Conservation (phyloP, 2,888 invertebrate genomes). For the Parnassius glacialis region DNA sequence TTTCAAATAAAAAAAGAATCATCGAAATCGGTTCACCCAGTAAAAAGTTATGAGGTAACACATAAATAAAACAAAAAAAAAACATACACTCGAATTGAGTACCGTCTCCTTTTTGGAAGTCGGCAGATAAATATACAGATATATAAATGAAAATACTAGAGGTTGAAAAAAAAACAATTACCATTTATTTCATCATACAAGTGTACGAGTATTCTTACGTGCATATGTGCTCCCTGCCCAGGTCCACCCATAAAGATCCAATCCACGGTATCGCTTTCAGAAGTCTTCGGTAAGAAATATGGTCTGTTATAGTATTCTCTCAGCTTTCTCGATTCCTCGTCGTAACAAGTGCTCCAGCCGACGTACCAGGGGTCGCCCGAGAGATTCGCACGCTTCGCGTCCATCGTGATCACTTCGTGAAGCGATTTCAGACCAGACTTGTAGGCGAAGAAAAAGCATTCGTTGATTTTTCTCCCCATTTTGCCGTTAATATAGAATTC, state of each 20-base stretch:
- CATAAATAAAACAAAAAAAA: no score
- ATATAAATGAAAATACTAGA: no score
- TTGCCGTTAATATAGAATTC: constrained; percentile 84
- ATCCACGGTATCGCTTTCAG: constrained; percentile 94
- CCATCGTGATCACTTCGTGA: constrained; percentile 91
- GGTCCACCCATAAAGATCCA: constrained; percentile 99
- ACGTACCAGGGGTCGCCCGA: constrained; percentile 87
- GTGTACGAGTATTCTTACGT: constrained; percentile 81
- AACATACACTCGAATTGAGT: no score
- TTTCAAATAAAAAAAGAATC: no score
- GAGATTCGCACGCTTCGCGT: constrained; percentile 83
- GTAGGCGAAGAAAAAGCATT: constrained; percentile 97
- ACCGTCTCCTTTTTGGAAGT: no score
- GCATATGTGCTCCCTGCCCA: constrained; percentile 97
- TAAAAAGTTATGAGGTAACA: no score
- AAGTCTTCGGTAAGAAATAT: constrained; percentile 92
- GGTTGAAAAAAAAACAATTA: no score
- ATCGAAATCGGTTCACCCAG: no score
- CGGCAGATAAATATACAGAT: no score
- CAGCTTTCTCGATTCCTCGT: constrained; percentile 87
- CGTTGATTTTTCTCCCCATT: constrained; percentile 76
- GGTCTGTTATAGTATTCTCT: constrained; percentile 90
- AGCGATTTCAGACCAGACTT: constrained; percentile 91
- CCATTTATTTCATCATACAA: no score
- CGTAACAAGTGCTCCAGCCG: constrained; percentile 96